Conservation (phyloP, 30 jellyfish, hydroid and myxozoan genomes). For the Pseudorhiza aurosa region DNA sequence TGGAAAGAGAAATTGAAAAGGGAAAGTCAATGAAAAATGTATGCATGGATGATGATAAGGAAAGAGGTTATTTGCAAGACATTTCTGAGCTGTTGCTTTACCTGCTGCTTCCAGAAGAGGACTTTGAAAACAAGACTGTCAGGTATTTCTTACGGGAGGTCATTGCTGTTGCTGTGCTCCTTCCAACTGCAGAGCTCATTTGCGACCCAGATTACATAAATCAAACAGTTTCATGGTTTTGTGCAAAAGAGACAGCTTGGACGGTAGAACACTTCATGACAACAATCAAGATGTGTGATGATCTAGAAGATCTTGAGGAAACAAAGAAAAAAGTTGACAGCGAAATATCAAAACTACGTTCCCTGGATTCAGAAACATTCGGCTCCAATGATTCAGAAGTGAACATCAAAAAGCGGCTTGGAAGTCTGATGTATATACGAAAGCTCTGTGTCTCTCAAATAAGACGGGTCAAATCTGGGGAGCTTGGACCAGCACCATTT, state of each 20-base stretch:
- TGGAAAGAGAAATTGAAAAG: constrained; percentile 90
- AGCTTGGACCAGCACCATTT: constrained; percentile 43
- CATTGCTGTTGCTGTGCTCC: constrained; percentile 87
- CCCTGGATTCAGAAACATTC: constrained; percentile 84
- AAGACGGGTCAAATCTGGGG: constrained; percentile 85
- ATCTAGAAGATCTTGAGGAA: constrained; percentile 95
- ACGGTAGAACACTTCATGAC: constrained; percentile 90
- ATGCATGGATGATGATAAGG: constrained; percentile 94
- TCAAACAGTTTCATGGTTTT: constrained; percentile 96
- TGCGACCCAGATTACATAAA: constrained; percentile 98
- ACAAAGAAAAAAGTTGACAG: constrained; percentile 88
- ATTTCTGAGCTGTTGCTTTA: constrained; percentile 87
- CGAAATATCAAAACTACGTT: constrained; percentile 89
- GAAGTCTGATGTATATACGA: constrained; percentile 93
- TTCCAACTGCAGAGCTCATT: constrained; percentile 88
- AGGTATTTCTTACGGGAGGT: constrained; percentile 82
- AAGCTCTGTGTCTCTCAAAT: constrained; percentile 89
- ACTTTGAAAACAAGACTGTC: constrained; percentile 74
- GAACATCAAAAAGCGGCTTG: constrained; percentile 78
- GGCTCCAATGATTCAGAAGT: constrained; percentile 86
- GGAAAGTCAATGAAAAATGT: constrained; percentile 74
- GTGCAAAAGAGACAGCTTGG: constrained; percentile 91
- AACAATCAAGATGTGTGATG: constrained; percentile 91
- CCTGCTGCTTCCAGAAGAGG: constrained; percentile 83
- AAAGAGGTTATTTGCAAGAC: constrained; percentile 90